These are phyloP conservation scores for Alexandromys fortis DNA, from an alignment of 2,113 vertebrate genomes.

Conservation along the genomic window DNA sequence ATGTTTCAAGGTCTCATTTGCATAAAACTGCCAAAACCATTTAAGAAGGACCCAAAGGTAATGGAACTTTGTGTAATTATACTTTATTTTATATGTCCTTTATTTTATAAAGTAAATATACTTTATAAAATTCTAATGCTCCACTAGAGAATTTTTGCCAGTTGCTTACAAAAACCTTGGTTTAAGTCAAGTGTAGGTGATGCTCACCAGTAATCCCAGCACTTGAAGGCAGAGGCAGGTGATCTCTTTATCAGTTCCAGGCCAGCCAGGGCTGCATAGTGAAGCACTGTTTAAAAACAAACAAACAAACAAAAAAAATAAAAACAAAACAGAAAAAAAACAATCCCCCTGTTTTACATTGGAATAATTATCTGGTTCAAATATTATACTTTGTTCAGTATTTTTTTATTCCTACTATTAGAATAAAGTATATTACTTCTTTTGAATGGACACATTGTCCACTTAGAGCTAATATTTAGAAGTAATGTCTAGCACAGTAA, in stretches of 20 bases:
- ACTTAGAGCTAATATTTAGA: slow-evolving; percentile 82
- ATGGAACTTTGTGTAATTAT: slow-evolving; percentile 78
- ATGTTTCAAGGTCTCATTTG: slow-evolving; percentile 83
- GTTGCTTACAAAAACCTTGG: slow-evolving; percentile 71
- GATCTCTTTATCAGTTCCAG: background rate
- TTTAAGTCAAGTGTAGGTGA: background rate
- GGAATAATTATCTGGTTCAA: slow-evolving; percentile 62
- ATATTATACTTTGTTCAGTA: slow-evolving; percentile 65
- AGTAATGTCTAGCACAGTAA: slow-evolving; percentile 78
- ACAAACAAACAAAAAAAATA: no score
- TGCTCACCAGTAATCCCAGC: no score
- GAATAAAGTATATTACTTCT: slow-evolving; percentile 76
- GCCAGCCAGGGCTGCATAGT: background rate
- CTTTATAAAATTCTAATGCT: no score
- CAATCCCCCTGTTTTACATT: slow-evolving; percentile 62
- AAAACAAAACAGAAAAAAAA: background rate
- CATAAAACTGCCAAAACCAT: slow-evolving; percentile 84
- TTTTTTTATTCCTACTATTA: slow-evolving; percentile 75
- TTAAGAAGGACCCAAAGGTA: slow-evolving; percentile 73
- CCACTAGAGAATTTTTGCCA: slow-evolving; percentile 60
- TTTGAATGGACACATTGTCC: slow-evolving; percentile 81
- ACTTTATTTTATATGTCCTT: slow-evolving; percentile 76
- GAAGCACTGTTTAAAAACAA: no score
- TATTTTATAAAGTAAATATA: no score
- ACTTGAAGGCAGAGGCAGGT: background rate